Percentiles rank a stretch among this genome's conserved stretches.
Evolutionary conservation across 2,797 vertebrate genomes (phyloP).

Genomic region (Labroides dimidiatus): DNA sequence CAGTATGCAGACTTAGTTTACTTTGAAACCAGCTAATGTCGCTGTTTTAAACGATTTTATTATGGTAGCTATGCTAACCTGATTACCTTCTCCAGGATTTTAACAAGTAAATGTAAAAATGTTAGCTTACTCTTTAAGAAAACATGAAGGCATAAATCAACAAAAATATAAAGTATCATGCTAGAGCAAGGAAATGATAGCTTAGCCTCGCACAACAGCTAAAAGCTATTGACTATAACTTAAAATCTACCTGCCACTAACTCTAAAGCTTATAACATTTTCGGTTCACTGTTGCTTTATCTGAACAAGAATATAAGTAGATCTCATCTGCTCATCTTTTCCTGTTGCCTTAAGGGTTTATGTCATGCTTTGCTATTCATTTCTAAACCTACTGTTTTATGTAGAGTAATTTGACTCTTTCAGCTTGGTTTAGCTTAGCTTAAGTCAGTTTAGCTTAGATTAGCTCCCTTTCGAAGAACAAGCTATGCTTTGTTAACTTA

Average conservation of each 20-base stretch:
- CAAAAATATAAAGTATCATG: too few relatives aligned
- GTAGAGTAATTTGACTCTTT: too few relatives aligned
- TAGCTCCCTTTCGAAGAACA: too few relatives aligned
- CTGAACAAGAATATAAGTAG: neutral
- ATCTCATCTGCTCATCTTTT: neutral
- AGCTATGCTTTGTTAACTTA: too few relatives aligned
- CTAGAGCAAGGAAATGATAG: neutral
- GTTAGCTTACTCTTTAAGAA: neutral
- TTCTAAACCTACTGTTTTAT: neutral
- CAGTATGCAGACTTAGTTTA: too few relatives aligned
- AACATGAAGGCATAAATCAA: too few relatives aligned
- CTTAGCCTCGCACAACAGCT: neutral
- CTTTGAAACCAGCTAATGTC: too few relatives aligned
- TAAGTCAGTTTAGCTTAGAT: too few relatives aligned
- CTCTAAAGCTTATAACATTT: neutral
- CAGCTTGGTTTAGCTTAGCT: too few relatives aligned
- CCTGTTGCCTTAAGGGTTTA: neutral
- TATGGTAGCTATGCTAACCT: neutral
- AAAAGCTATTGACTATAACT: neutral
- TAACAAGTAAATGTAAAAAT: neutral
- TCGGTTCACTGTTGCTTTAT: neutral
- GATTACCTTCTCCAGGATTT: neutral
- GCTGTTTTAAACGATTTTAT: too few relatives aligned
- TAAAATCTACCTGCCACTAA: too few relatives aligned
- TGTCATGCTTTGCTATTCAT: neutral